Conservation (phyloP, 2,797 vertebrate genomes). For the Enteromius unitaeniatus region DNA sequence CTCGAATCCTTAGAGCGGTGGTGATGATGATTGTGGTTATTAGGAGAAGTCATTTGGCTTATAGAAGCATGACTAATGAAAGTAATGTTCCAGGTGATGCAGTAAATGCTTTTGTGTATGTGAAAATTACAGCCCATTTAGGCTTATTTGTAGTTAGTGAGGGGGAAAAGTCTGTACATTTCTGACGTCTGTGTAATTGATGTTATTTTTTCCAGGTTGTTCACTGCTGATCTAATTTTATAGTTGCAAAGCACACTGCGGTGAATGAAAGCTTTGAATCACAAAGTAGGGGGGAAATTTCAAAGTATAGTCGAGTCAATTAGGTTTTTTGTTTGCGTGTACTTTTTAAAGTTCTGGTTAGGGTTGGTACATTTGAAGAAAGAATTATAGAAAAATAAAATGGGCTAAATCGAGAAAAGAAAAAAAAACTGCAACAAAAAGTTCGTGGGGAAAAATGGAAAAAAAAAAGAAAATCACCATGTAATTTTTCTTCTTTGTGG, state of each 20-base stretch:
- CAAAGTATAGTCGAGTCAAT: background rate
- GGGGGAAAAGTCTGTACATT: constrained; percentile 39
- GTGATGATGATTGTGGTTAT: constrained; percentile 39
- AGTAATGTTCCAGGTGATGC: constrained; percentile 53
- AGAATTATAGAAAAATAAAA: background rate
- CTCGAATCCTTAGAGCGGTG: background rate
- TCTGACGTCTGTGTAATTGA: constrained; percentile 31
- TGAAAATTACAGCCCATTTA: constrained; percentile 48
- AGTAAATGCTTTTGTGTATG: constrained; percentile 25
- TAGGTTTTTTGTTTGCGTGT: background rate
- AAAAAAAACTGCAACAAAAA: too few species aligned
- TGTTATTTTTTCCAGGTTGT: constrained; percentile 22
- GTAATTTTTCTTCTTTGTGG: background rate
- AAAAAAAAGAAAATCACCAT: background rate
- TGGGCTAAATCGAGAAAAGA: background rate
- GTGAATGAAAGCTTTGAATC: background rate
- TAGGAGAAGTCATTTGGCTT: constrained; percentile 54
- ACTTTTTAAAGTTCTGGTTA: background rate
- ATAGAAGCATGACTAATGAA: constrained; percentile 54
- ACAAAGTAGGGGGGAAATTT: background rate
- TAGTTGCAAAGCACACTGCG: background rate
- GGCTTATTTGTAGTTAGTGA: constrained; percentile 41
- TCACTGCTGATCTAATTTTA: constrained; percentile 36
- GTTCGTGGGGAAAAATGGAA: background rate
- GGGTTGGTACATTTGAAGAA: background rate